Percentiles rank a stretch among this genome's conserved stretches.
Evolutionary conservation across 2,888 invertebrate genomes (phyloP).

Genomic region (Drosophila fulvimacula): DNA sequence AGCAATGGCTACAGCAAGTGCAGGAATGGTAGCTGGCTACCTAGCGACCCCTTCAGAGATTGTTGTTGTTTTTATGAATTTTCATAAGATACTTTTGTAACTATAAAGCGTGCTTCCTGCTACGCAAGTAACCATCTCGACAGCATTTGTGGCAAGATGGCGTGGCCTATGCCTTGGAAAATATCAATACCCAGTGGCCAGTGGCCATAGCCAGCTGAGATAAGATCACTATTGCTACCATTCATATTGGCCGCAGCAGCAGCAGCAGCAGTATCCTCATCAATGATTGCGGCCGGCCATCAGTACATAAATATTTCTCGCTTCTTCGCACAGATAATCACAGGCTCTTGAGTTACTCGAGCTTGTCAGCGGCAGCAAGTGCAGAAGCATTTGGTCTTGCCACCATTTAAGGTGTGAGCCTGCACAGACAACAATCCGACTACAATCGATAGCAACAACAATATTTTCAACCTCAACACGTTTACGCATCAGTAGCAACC

Average conservation of each 20-base stretch:
- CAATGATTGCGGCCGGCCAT: conserved; percentile 61
- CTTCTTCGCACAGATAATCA: conserved; percentile 64
- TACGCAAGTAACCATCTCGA: conserved; percentile 41
- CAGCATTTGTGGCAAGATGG: conserved; percentile 42
- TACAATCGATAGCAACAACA: conserved; percentile 41
- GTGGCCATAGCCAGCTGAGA: conserved; percentile 36
- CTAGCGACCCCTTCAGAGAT: conserved; percentile 48
- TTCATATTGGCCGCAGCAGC: conserved; percentile 24
- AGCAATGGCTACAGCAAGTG: conserved; percentile 9
- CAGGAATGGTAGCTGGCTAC: conserved; percentile 18
- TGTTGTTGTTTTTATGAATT: conserved; percentile 41
- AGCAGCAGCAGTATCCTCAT: conserved; percentile 50
- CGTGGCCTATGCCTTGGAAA: conserved; percentile 60
- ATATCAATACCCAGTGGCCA: conserved; percentile 51
- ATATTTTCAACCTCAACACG: conserved; percentile 64
- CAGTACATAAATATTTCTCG: conserved; percentile 77
- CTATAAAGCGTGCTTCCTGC: conserved; percentile 79
- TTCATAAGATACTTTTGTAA: conserved; percentile 59
- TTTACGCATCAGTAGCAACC: conserved; percentile 67
- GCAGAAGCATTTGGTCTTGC: conserved; percentile 31
- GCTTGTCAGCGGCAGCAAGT: conserved; percentile 50
- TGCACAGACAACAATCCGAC: conserved; percentile 45
- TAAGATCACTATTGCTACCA: conserved; percentile 42
- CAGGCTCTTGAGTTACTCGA: conserved; percentile 68
- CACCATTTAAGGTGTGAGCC: conserved; percentile 77